Percentiles rank a stretch among this genome's conserved stretches.
phyloP scores from a whole-genome alignment of 2,113 vertebrate species.

The Mionectes macconnelli region DNA sequence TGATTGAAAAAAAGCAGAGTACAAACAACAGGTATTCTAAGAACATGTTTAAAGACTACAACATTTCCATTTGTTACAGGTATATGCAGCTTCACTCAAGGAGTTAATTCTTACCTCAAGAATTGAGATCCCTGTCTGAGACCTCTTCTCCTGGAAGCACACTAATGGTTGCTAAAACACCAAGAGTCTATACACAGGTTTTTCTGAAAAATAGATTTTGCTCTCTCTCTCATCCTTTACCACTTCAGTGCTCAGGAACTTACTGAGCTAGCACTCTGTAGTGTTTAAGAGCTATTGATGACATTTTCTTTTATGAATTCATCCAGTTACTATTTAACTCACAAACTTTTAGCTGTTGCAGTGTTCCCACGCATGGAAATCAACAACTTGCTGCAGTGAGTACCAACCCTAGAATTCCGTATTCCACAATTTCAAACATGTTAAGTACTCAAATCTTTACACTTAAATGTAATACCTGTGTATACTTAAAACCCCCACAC shows the following conservation, averaged over 20 bases:
- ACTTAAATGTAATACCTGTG: neutral
- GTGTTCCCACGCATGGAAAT: neutral
- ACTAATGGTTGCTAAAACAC: neutral
- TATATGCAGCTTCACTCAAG: neutral
- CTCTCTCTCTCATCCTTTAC: neutral
- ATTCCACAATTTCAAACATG: neutral
- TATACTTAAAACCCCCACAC: neutral
- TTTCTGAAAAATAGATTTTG: neutral
- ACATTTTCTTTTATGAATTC: neutral
- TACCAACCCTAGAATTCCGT: neutral
- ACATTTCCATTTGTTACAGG: neutral
- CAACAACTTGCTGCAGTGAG: neutral
- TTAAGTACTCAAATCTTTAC: neutral
- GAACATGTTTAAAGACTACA: neutral
- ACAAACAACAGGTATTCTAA: neutral
- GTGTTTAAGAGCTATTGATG: neutral
- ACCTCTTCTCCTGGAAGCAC: neutral
- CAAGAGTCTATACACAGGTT: neutral
- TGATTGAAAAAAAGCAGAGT: neutral
- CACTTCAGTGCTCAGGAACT: neutral
- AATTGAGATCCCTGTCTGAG: neutral
- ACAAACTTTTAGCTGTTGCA: neutral
- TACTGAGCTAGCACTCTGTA: neutral
- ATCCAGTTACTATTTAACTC: neutral
- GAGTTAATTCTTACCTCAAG: neutral